A percentile compares a stretch with the other conserved stretches of the same genome.
Evolutionary conservation across 2,113 vertebrate genomes (phyloP).

Genomic region (Microtus montanus): DNA sequence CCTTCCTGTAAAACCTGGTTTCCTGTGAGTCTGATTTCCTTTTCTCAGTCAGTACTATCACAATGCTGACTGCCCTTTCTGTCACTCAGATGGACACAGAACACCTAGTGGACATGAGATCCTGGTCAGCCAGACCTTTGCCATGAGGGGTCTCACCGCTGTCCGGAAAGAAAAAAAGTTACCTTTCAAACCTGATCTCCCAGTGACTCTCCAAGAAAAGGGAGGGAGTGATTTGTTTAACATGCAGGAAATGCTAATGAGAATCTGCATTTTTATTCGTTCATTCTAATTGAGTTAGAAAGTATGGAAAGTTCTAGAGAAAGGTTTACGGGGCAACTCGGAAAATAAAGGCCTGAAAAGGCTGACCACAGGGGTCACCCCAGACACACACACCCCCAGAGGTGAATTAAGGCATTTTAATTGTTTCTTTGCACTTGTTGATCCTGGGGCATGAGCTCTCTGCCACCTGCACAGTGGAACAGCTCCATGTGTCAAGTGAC

Average conservation of each 20-base stretch:
- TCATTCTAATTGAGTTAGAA: slow-evolving; percentile 26
- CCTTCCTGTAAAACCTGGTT: slow-evolving; percentile 47
- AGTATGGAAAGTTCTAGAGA: slow-evolving; percentile 29
- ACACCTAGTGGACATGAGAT: background rate
- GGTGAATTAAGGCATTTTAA: slow-evolving; percentile 44
- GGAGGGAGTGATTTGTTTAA: slow-evolving; percentile 64
- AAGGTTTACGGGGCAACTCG: slow-evolving; percentile 47
- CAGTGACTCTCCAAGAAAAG: background rate
- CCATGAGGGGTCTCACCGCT: background rate
- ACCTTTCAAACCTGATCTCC: slow-evolving; percentile 24
- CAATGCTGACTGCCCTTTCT: background rate
- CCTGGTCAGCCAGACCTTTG: background rate
- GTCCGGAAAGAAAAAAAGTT: background rate
- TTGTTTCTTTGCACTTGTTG: background rate
- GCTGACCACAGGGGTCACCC: background rate
- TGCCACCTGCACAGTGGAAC: background rate
- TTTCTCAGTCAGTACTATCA: background rate
- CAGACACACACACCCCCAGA: background rate
- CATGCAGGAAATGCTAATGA: slow-evolving; percentile 59
- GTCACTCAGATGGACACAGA: background rate
- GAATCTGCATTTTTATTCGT: slow-evolving; percentile 56
- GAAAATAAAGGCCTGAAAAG: slow-evolving; percentile 29
- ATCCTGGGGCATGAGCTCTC: no score
- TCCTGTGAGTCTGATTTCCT: slow-evolving; percentile 57
- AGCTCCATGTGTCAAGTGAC: background rate